Evolutionary conservation across 2,888 invertebrate genomes (phyloP).

Genomic region (Eupithecia inturbata): DNA sequence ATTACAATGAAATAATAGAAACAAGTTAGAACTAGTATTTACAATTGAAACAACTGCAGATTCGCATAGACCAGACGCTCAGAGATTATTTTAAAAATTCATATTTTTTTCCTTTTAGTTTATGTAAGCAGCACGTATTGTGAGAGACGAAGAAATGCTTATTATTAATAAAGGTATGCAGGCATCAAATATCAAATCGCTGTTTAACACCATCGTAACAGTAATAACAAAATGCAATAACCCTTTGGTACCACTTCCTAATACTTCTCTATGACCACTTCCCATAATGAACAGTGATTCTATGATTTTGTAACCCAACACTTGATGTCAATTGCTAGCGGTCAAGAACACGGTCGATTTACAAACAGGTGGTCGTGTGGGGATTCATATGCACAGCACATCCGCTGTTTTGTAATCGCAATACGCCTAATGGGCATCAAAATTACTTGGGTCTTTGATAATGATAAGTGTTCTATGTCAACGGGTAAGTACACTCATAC

Average conservation of each 20-base stretch:
- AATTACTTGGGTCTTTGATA: neutral
- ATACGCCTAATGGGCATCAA: slow-evolving; percentile 30
- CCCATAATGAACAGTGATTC: neutral
- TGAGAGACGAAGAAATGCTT: too few species aligned
- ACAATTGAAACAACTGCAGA: too few species aligned
- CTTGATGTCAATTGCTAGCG: slow-evolving; percentile 28
- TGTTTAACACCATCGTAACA: neutral
- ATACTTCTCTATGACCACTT: too few species aligned
- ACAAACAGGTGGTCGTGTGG: slow-evolving; percentile 30
- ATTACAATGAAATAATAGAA: too few species aligned
- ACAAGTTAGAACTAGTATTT: too few species aligned
- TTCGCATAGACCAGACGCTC: too few species aligned
- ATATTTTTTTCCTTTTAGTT: too few species aligned
- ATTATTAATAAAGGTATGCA: too few species aligned
- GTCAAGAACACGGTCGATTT: slow-evolving; percentile 42
- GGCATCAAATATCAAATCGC: neutral
- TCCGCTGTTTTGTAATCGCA: slow-evolving; percentile 37
- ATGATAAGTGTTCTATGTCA: too few species aligned
- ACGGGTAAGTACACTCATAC: too few species aligned
- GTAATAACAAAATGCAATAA: neutral
- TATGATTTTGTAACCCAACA: slow-evolving; percentile 30
- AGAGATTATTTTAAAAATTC: too few species aligned
- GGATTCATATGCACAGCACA: slow-evolving; percentile 34
- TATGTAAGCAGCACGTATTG: too few species aligned
- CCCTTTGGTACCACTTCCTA: neutral